A percentile compares a stretch with the other conserved stretches of the same genome.
These are phyloP conservation scores for Trissolcus brochymenae DNA, from an alignment of 2,888 invertebrate genomes.

Conservation along the genomic window DNA sequence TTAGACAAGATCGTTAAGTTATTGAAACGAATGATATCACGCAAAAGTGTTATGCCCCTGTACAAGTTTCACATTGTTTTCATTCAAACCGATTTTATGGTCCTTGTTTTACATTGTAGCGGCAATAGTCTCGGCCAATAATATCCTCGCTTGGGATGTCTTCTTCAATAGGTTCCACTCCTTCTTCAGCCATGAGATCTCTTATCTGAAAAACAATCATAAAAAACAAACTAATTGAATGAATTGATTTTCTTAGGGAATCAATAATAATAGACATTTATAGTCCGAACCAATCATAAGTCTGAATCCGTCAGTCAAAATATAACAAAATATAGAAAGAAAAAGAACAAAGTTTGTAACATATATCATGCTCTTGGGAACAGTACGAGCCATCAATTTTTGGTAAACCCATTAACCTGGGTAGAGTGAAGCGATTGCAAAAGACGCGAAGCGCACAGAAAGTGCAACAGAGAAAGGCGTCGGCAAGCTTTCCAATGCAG, in stretches of 20 bases:
- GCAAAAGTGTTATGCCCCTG: constrained; percentile 23
- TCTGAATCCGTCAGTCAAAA: constrained; percentile 19
- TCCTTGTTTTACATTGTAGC: constrained; percentile 73
- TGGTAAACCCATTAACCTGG: constrained; percentile 71
- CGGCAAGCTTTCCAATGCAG: constrained; percentile 30
- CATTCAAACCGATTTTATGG: constrained; percentile 36
- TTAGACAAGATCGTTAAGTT: constrained; percentile 22
- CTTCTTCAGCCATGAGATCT: constrained; percentile 79
- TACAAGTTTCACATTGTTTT: constrained; percentile 21
- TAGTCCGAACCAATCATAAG: constrained; percentile 15
- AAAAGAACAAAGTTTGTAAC: constrained; percentile 35
- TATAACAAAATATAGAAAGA: constrained; percentile 27
- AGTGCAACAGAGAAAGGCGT: constrained; percentile 42
- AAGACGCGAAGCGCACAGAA: constrained; percentile 32
- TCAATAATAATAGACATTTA: background rate
- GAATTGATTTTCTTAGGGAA: background rate
- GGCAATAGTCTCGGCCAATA: constrained; percentile 79
- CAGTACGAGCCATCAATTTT: constrained; percentile 69
- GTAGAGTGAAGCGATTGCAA: constrained; percentile 57
- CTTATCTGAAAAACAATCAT: constrained; percentile 76
- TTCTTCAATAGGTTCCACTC: constrained; percentile 79
- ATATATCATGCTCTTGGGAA: constrained; percentile 37
- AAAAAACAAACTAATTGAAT: too few species aligned
- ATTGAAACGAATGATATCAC: constrained; percentile 28
- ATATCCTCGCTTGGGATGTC: constrained; percentile 80